Conservation (phyloP, 2,888 invertebrate genomes). For the Chrysotoxum bicinctum region DNA sequence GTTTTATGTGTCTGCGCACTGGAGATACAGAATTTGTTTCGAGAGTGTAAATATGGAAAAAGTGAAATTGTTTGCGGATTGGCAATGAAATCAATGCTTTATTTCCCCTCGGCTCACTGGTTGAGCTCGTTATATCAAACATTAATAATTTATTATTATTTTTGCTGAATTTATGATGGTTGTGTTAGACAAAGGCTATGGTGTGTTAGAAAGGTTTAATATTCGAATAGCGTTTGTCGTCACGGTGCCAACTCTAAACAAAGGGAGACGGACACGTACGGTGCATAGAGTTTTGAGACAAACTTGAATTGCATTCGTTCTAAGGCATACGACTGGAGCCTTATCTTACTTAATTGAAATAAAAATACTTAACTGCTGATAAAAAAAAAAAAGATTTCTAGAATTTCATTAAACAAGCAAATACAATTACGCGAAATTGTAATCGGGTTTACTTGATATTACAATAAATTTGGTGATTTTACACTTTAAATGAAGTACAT, state of each 20-base stretch:
- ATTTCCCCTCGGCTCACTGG: neutral
- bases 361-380: neutral
- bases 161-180: slow-evolving; percentile 24
- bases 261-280: slow-evolving; percentile 7
- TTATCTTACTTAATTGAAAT: neutral
- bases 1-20: neutral
- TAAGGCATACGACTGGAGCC: neutral
- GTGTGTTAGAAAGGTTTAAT: neutral
- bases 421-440: too few relatives aligned
- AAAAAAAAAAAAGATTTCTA: too few relatives aligned
- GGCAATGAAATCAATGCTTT: slow-evolving; percentile 57
- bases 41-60: slow-evolving; percentile 53
- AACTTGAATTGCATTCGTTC: neutral
- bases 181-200: neutral
- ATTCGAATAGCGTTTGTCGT: slow-evolving; percentile 9
- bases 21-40: slow-evolving; percentile 37
- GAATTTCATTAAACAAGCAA: too few relatives aligned
- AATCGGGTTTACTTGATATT: too few relatives aligned
- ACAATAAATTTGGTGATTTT: too few relatives aligned
- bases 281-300: neutral
- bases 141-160: slow-evolving; percentile 23
- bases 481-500: too few relatives aligned
- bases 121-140: slow-evolving; percentile 27
- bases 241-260: slow-evolving; percentile 5
- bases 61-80: slow-evolving; percentile 61